Conservation (phyloP, 2,113 vertebrate species). For the Apistogramma diplotaenia region DNA sequence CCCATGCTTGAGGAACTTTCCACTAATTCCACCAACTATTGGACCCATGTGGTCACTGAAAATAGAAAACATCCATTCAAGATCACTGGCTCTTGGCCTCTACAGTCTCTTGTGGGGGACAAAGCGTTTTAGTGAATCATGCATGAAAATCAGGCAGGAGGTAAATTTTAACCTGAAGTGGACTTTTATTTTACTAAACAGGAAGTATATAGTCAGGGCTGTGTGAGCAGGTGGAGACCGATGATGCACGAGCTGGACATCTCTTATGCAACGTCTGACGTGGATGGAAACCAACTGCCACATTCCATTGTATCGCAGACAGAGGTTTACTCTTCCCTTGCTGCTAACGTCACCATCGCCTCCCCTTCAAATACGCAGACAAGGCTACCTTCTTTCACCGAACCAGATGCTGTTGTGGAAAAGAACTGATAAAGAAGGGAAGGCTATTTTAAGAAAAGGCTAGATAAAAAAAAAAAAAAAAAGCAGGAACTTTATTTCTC, state of each 20-base stretch:
- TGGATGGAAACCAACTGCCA: conserved; percentile 51
- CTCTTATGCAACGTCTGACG: conserved; percentile 42
- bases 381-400: conserved; percentile 1
- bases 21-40: conserved; percentile 47
- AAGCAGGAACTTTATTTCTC: fast-evolving
- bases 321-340: conserved; percentile 24
- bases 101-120: not conserved
- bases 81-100: conserved; percentile 36
- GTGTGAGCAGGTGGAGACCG: not conserved
- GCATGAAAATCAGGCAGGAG: not conserved
- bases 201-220: not conserved
- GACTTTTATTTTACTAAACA: not conserved
- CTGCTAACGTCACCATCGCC: conserved; percentile 15
- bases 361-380: not conserved
- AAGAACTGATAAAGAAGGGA: not conserved
- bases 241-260: not conserved
- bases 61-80: conserved; percentile 48
- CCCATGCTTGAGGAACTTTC: conserved; percentile 46
- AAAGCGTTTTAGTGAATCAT: not conserved
- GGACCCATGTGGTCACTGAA: conserved; percentile 38
- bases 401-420: conserved; percentile 44
- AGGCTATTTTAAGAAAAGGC: too few relatives aligned
- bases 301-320: conserved; percentile 52
- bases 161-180: not conserved
- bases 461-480: not conserved